Percentiles rank a stretch among this genome's conserved stretches.
phyloP scores from a whole-genome alignment of 1,140 invertebrate genomes.

The Cheumatopsyche charites region DNA sequence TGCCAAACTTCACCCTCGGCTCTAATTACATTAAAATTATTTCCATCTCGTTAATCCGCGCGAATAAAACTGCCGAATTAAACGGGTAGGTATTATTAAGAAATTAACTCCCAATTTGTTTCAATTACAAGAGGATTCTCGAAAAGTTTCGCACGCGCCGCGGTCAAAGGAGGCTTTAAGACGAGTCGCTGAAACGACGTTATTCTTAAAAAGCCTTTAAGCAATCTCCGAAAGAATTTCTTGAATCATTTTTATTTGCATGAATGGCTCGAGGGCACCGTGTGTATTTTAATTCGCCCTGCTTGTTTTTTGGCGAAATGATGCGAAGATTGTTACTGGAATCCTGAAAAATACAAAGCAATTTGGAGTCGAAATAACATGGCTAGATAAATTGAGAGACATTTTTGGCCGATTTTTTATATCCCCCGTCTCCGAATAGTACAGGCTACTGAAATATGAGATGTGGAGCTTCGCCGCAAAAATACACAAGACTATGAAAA shows the following conservation, averaged over 20 bases:
- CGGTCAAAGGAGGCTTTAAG: neutral
- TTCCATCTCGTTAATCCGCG: neutral
- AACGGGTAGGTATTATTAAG: constrained; percentile 5
- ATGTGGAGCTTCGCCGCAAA: neutral
- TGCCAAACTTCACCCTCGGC: neutral
- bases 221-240: constrained; percentile 1
- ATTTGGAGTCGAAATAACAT: constrained; percentile 30
- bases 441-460: constrained; percentile 30
- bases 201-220: neutral
- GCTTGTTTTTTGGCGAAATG: constrained; percentile 24
- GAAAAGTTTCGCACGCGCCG: neutral
- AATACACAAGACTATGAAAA: constrained; percentile 25
- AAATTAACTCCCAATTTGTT: constrained; percentile 22
- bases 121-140: constrained; percentile 7
- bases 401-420: constrained; percentile 34
- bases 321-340: constrained; percentile 38
- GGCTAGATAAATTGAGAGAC: constrained; percentile 41
- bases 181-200: neutral
- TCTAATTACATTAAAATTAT: constrained; percentile 7
- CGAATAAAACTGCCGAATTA: neutral
- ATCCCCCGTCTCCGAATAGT: constrained; percentile 19
- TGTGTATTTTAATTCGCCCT: constrained; percentile 29
- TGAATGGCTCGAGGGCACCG: neutral
- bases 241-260: neutral
- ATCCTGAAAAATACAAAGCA: constrained; percentile 41